phyloP scores from a whole-genome alignment of 2,888 invertebrate genomes.

The Crioceris asparagi region DNA sequence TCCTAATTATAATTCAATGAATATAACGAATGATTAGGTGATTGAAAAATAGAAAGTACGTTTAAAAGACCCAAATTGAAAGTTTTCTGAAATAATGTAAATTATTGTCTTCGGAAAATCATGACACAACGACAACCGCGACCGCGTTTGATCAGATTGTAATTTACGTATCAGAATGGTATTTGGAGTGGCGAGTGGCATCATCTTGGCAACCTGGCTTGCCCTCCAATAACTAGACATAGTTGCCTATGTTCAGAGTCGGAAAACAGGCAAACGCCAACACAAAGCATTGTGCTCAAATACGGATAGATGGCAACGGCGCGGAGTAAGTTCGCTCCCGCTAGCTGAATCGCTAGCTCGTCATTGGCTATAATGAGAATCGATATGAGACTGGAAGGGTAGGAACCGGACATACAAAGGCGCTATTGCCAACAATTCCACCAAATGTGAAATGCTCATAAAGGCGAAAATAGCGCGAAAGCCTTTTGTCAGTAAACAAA shows the following conservation, averaged over 20 bases:
- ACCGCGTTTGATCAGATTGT: too few relatives aligned
- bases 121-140: too few relatives aligned
- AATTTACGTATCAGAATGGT: constrained; percentile 13
- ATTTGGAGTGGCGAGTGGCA: too few relatives aligned
- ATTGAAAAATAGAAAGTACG: too few relatives aligned
- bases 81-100: too few relatives aligned
- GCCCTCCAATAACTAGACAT: constrained; percentile 24
- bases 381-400: constrained; percentile 50
- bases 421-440: constrained; percentile 45
- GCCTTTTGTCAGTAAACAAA: constrained; percentile 49
- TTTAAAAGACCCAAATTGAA: too few relatives aligned
- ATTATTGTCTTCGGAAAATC: too few relatives aligned
- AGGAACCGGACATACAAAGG: constrained; percentile 45
- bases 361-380: constrained; percentile 52
- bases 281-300: background rate
- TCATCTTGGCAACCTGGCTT: constrained; percentile 31
- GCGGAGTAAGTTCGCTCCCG: constrained; percentile 45
- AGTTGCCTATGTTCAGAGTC: constrained; percentile 20
- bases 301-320: constrained; percentile 34
- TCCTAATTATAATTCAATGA: too few relatives aligned
- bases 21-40: too few relatives aligned
- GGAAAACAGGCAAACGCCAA: constrained; percentile 7
- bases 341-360: constrained; percentile 38
- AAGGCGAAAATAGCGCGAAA: constrained; percentile 34
- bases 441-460: constrained; percentile 36